Percentiles rank a stretch among this genome's conserved stretches.
phyloP scores from a whole-genome alignment of 2,797 vertebrate species.

The Saxicola maurus region DNA sequence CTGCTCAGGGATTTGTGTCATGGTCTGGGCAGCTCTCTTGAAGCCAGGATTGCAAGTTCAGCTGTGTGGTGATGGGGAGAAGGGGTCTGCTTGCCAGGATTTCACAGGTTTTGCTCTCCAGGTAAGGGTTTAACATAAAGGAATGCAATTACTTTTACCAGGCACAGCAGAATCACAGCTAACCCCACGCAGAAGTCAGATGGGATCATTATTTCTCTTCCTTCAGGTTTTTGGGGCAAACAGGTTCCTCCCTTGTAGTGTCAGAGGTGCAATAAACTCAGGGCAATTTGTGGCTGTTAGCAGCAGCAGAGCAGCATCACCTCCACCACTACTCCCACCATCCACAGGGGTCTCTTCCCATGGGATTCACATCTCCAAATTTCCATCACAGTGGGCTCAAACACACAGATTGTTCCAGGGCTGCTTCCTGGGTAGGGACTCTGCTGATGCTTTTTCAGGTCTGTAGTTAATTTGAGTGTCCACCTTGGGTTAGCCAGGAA shows the following conservation, averaged over 20 bases:
- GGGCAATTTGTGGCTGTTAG: neutral
- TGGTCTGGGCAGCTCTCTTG: neutral
- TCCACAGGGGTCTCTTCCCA: fast-evolving
- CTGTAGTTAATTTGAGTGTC: neutral
- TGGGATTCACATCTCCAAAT: neutral
- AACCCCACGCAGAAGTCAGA: neutral
- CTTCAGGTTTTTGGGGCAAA: neutral
- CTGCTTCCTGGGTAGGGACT: neutral
- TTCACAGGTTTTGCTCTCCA: neutral
- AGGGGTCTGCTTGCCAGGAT: neutral
- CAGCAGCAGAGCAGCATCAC: neutral
- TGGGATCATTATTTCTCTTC: neutral
- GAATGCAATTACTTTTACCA: neutral
- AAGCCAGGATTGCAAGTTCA: neutral
- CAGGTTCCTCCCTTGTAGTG: neutral
- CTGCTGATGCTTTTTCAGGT: neutral
- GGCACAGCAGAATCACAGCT: fast-evolving
- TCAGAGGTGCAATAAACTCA: neutral
- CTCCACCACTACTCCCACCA: neutral
- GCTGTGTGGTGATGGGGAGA: neutral
- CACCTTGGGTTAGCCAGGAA: neutral
- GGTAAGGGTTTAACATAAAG: neutral
- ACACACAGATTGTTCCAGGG: neutral
- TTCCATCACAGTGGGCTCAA: neutral
- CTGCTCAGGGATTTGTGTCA: neutral